These are phyloP conservation scores for Ornithorhynchus anatinus DNA, from an alignment of 2,113 vertebrate species.

Conservation along the genomic window DNA sequence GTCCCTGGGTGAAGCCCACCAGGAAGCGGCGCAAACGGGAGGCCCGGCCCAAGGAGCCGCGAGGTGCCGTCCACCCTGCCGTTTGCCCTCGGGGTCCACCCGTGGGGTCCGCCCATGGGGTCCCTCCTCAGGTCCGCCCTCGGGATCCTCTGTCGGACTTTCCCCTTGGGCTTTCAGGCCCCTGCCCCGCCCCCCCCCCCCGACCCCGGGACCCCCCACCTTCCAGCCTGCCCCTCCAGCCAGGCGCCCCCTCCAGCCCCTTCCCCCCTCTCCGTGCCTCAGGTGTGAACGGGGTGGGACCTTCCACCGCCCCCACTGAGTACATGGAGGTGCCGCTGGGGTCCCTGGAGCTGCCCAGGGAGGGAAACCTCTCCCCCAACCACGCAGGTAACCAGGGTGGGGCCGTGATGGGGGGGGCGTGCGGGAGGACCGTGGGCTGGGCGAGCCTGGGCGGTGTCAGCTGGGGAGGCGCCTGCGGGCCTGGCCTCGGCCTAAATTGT, in stretches of 20 bases:
- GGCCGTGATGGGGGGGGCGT: too few relatives aligned
- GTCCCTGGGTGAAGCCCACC: conserved; percentile 72
- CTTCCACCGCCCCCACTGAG: conserved; percentile 66
- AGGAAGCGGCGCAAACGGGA: conserved; percentile 73
- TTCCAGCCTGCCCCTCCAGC: conserved; percentile 16
- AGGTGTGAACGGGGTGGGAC: conserved; percentile 66
- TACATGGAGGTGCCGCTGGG: conserved; percentile 90
- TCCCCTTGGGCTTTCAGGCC: background rate
- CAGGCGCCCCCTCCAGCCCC: conserved; percentile 41
- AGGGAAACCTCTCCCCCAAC: conserved; percentile 83
- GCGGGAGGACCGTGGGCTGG: too few relatives aligned
- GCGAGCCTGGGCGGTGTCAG: too few relatives aligned
- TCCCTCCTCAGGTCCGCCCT: too few relatives aligned
- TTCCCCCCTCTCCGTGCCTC: conserved; percentile 49
- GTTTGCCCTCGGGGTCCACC: background rate
- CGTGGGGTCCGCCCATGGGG: background rate
- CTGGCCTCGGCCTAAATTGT: too few relatives aligned
- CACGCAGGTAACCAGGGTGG: conserved; percentile 77
- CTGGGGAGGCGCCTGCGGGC: too few relatives aligned
- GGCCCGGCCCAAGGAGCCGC: conserved; percentile 56
- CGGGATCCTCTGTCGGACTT: background rate
- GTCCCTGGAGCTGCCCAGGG: conserved; percentile 84
- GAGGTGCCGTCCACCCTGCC: conserved; percentile 37
- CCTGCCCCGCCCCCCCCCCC: background rate
- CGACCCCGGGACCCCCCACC: background rate